These are phyloP conservation scores for Hylyphantes graminicola DNA, from an alignment of 1,140 invertebrate species.

Conservation along the genomic window DNA sequence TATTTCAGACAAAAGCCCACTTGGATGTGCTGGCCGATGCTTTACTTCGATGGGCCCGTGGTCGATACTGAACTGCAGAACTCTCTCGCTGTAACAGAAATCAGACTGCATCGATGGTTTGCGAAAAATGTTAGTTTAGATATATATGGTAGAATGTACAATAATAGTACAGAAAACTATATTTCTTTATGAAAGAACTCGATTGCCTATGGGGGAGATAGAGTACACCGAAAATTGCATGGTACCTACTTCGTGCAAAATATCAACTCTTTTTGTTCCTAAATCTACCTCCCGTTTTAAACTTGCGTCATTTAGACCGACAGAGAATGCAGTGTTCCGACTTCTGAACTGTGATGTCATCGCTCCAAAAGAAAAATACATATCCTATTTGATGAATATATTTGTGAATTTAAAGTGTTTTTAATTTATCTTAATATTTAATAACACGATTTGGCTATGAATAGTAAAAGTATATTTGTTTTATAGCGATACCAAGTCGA, in stretches of 20 bases:
- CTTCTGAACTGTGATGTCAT: conserved; percentile 27
- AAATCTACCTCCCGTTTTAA: conserved; percentile 42
- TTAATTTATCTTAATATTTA: neutral
- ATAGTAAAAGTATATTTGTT: neutral
- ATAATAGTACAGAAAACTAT: neutral
- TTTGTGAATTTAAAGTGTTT: conserved; percentile 1
- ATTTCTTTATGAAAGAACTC: neutral
- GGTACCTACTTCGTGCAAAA: neutral
- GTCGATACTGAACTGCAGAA: conserved; percentile 34
- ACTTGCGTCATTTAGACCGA: conserved; percentile 25
- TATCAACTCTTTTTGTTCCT: conserved; percentile 32
- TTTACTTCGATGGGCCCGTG: conserved; percentile 86
- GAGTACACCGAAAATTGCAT: too few species aligned
- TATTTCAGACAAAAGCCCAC: conserved; percentile 92
- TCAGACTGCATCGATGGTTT: too few species aligned
- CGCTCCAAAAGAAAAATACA: conserved; percentile 30
- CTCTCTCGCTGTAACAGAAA: neutral
- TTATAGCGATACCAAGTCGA: too few species aligned
- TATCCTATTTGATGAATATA: conserved; percentile 48
- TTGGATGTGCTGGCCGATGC: conserved; percentile 93
- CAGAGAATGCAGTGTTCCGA: conserved; percentile 7
- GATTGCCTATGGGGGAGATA: neutral
- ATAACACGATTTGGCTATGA: neutral
- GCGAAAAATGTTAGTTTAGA: too few species aligned
- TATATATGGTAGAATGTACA: neutral